Conservation (phyloP, 1,140 invertebrate species). For the Micrasema longulum region DNA sequence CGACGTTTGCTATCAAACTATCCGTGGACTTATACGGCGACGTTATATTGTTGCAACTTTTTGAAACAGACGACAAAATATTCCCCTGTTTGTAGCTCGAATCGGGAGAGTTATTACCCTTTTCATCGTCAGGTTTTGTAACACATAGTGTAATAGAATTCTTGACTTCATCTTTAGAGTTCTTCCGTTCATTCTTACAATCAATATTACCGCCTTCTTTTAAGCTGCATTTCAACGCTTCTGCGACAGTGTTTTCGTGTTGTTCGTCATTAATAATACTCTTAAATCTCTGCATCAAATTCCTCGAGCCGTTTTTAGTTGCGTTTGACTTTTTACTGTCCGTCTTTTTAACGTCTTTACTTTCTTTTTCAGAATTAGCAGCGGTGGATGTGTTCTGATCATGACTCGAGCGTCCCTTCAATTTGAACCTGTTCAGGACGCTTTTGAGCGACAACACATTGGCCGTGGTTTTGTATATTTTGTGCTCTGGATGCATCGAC, state of each 20-base stretch:
- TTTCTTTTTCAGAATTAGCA: constrained; percentile 33
- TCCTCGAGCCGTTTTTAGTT: constrained; percentile 61
- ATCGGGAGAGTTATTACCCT: not conserved
- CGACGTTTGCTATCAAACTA: constrained; percentile 59
- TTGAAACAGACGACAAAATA: constrained; percentile 59
- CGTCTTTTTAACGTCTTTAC: too few relatives aligned
- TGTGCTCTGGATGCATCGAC: constrained; percentile 78
- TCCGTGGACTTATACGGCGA: constrained; percentile 57
- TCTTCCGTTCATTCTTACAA: constrained; percentile 24
- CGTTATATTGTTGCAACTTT: constrained; percentile 65
- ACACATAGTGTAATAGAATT: constrained; percentile 38
- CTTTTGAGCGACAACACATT: constrained; percentile 66
- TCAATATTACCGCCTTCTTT: constrained; percentile 3
- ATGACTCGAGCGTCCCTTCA: constrained; percentile 55
- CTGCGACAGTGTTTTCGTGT: constrained; percentile 12
- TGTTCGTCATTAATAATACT: constrained; percentile 69
- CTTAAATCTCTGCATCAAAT: constrained; percentile 69
- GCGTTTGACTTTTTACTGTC: too few relatives aligned
- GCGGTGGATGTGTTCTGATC: constrained; percentile 26
- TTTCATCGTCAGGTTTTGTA: constrained; percentile 36
- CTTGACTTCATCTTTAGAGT: constrained; percentile 19
- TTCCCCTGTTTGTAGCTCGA: constrained; percentile 55
- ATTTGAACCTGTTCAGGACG: constrained; percentile 65
- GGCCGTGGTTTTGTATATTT: constrained; percentile 76
- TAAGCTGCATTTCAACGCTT: not conserved